Base-by-base conservation (phyloP, 2,113 vertebrate genomes). In the Dipodomys merriami region DNA sequence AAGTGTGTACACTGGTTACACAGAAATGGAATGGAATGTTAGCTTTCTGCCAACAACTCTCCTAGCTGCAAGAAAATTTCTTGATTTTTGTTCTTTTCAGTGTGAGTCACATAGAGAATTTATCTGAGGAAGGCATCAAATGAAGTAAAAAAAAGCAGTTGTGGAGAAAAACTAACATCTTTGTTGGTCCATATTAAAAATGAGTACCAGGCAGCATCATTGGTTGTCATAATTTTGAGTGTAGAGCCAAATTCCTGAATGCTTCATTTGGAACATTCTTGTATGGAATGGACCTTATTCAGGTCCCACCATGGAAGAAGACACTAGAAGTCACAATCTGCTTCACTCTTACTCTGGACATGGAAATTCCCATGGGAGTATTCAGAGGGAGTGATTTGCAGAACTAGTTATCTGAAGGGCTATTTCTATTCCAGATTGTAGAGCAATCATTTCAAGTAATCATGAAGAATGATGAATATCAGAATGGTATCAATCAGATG, bases 21-120 rank as follows among this genome's bases (percentile, higher is more conserved):
- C 86, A 95, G 94, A 77, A 29, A 94, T 88, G 86, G 91, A 97
- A 95, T 77, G 91, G 19, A 91, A 88, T 97, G 84, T 95, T 92
- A 95, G 19, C 60, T 96, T 97, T 87, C 87, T 96, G 93, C 81
- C 85, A 97, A 30, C 3, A 44, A 83, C 39, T 93, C 78, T 96
- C 94, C 79, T 97, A 71, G 96, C 90, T 71, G 49, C 94, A 95
- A 95, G 90, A 71, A 71, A 73, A 57, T 88, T 96, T 97, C 82
- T 88, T 92, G 78, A 1, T 91, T 85, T 83, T 86, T 76, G 72
- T 96, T 97, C 80, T 68, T 67, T 96, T 97, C 80, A 80, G 60
- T 74, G 39, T 95, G 80, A 95, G 90, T 93, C 92, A 96, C 92
- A 88, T 83, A 85, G 73, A 88, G 91, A 96, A 92, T 88, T 93